Evolutionary conservation across 2,888 invertebrate species (phyloP), one percentile per base, ranked within the genome.

Genomic region (Steinernema carpocapsae): DNA sequence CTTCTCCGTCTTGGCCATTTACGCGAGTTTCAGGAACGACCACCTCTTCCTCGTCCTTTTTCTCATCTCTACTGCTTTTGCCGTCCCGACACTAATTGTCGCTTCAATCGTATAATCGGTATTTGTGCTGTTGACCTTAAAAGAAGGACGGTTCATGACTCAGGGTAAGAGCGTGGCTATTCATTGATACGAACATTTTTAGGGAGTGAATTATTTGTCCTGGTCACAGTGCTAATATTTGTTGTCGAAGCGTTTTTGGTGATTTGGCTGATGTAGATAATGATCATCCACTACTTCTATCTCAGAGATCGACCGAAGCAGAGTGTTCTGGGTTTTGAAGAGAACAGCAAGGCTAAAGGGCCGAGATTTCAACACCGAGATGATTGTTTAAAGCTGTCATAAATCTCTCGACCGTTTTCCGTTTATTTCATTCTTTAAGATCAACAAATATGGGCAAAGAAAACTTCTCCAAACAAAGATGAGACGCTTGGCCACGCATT

Each of bases 241-340:
- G 17, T 17, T 4, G 19, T 48, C 19, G 48, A 48, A 19, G 48
- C 48, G 17, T 17, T 48, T 19, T 17, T 48, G 4, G n/a, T 48
- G 48, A 17, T 48, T 17, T 48, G 48, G 48, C 17, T 48, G n/a
- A 19, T n/a, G n/a, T 48, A 14, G 48, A 19, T 48, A 17, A 48
- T 48, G 48, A 17, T 14, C 48, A 48, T 48, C 48, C 48, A 48
- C 48, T 48, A 7, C 48, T 48, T 48, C 48, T 48, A 48, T 14
- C 4, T 48, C 7, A 48, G 48, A 14, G 48, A 48, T 48, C 48
- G 48, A 19, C 48, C 48, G 48, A 7, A 3, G 48, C 17, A n/a
- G 4, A 7, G 48, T 14, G 19, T 48, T 48, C 14, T 19, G 17
- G 48, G 48, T 48, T 37, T 10, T 37, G 37, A 10, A 37, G 4